phyloP scores from a whole-genome alignment of 2,113 vertebrate species.

The Daphoenositta chrysoptera region DNA sequence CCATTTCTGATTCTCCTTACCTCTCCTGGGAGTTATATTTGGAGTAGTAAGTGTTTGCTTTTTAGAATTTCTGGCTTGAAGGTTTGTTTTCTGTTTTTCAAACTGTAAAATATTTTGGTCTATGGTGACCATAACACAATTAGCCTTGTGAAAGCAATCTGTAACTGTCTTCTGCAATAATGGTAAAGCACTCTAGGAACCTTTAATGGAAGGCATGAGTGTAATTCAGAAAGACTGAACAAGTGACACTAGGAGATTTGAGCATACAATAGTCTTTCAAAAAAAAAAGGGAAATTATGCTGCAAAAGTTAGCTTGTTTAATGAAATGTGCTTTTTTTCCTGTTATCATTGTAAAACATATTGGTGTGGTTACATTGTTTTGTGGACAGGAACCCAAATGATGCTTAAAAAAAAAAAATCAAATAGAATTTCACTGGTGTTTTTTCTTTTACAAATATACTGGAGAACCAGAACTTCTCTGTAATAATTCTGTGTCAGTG shows the following conservation, averaged over 20 bases:
- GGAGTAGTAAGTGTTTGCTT: neutral
- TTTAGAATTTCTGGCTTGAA: neutral
- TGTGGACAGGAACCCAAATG: neutral
- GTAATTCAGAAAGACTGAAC: neutral
- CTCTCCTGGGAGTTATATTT: neutral
- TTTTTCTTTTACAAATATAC: neutral
- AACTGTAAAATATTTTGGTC: neutral
- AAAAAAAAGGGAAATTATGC: neutral
- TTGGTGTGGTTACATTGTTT: neutral
- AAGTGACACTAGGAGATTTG: neutral
- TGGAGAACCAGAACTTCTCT: neutral
- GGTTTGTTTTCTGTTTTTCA: neutral
- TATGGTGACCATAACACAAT: neutral
- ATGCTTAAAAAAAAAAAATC: neutral
- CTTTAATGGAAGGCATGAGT: neutral
- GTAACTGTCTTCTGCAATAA: neutral
- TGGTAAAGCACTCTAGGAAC: neutral
- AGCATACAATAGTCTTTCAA: neutral
- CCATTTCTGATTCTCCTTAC: neutral
- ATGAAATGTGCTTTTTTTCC: neutral
- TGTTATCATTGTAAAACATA: neutral
- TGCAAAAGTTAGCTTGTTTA: neutral
- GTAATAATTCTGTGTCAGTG: neutral
- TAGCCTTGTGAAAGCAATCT: neutral
- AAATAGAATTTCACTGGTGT: neutral